A percentile compares a stretch with the other conserved stretches of the same genome.
These are phyloP conservation scores for Poecile montanus DNA, from an alignment of 2,797 vertebrate species.

Conservation along the genomic window DNA sequence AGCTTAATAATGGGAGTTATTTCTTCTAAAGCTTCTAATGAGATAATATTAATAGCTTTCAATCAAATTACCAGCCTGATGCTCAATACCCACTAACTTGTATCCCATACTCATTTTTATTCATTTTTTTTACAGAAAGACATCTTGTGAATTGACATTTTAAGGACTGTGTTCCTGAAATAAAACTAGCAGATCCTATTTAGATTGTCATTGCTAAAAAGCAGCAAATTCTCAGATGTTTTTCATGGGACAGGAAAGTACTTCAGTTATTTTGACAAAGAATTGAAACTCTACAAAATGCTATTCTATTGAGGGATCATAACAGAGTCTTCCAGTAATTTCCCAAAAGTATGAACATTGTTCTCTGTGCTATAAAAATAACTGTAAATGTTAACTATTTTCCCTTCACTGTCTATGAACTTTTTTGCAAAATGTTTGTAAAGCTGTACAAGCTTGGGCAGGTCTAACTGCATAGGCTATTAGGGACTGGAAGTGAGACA, in stretches of 20 bases:
- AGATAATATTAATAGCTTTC: slow-evolving; percentile 54
- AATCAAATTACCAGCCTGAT: slow-evolving; percentile 30
- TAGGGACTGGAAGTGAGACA: neutral
- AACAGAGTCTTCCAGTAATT: slow-evolving; percentile 6
- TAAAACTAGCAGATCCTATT: slow-evolving; percentile 38
- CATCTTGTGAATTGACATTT: slow-evolving; percentile 34
- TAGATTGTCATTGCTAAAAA: neutral
- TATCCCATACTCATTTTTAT: slow-evolving; percentile 20
- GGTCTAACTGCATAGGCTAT: neutral
- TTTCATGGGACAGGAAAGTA: neutral
- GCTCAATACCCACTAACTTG: slow-evolving; percentile 4
- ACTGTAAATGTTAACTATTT: neutral
- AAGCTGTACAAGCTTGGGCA: neutral
- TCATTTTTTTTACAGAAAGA: slow-evolving; percentile 30
- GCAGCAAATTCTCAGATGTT: neutral
- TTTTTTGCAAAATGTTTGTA: neutral
- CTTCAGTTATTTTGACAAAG: slow-evolving; percentile 28
- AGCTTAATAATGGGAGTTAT: slow-evolving; percentile 23
- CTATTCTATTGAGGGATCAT: neutral
- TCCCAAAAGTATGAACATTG: neutral
- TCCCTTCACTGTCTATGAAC: neutral
- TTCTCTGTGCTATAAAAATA: neutral
- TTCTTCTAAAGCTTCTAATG: slow-evolving; percentile 17
- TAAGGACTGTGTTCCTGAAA: slow-evolving; percentile 44
- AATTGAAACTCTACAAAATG: neutral